Percentiles rank a stretch among this genome's conserved stretches.
Evolutionary conservation across 2,888 invertebrate genomes (phyloP).

Genomic region (Argynnis bischoffii): DNA sequence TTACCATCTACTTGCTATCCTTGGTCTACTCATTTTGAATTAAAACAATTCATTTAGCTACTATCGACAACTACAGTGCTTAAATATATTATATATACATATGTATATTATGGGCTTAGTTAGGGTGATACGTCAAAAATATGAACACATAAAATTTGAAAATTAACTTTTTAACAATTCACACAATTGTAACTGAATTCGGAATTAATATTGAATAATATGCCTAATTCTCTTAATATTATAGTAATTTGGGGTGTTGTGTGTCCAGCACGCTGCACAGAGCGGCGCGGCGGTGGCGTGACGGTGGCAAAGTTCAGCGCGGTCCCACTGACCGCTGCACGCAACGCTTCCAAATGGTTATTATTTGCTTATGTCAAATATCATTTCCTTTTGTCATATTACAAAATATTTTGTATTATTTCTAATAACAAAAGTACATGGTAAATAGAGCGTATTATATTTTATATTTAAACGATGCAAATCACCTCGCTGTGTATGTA

Average conservation of each 20-base stretch:
- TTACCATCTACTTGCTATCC: neutral
- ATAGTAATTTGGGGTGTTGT: conserved; percentile 5
- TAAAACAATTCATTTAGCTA: neutral
- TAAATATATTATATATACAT: no score
- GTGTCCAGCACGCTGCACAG: neutral
- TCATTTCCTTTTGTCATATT: neutral
- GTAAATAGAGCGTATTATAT: neutral
- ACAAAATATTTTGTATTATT: neutral
- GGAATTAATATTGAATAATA: no score
- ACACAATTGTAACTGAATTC: no score
- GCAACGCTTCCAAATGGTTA: conserved; percentile 15
- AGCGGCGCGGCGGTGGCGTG: conserved; percentile 11
- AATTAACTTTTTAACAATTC: no score
- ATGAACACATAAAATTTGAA: no score
- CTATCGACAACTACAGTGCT: no score
- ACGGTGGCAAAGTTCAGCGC: conserved; percentile 28
- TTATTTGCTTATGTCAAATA: conserved; percentile 14
- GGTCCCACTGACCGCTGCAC: conserved; percentile 24
- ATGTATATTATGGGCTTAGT: no score
- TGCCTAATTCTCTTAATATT: neutral
- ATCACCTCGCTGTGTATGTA: no score
- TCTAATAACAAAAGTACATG: neutral
- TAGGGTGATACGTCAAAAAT: no score
- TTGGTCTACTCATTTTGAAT: neutral
- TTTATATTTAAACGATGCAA: no score